Evolutionary conservation across 2,797 vertebrate genomes (phyloP), one percentile per base, ranked within the genome.

Genomic region (Coccyzus lansbergi): DNA sequence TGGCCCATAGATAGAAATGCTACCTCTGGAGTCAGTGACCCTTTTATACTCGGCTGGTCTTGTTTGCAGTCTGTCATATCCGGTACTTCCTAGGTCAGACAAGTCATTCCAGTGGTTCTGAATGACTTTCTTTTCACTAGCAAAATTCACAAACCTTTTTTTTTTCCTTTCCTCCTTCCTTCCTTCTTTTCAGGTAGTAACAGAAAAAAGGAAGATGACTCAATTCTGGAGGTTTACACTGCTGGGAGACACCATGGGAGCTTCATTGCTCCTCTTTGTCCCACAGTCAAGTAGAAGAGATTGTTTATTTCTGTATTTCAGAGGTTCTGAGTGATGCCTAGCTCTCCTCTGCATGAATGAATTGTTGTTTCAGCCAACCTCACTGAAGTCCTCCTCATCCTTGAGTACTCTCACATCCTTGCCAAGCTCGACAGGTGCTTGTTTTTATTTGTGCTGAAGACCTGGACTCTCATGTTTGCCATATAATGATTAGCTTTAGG

Each of bases 61-160:
- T 86, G 92, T 90, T 94, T 96, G 80, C 90, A 72, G 63, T 67
- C 78, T 96, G 90, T 92, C 53, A 46, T 68, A 90, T 80, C 59
- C 88, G 74, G 49, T 92, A 59, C 83, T 79, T 91, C 83, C 78
- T 56, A 25, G 64, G 71, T 92, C 71, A 74, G 81, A 62, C 34
- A 65, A 86, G 83, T 86, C 71, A 64, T n/a, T 77, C 81, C 64
- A 71, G 22, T 90, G 60, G 33, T 53, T 94, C 74, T 92, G 69
- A 79, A 70, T 59, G 82, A 42, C 40, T 70, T 84, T 76, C 17
- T 84, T 31, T 38, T 70, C 60, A 25, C 86, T 82, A 14, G 86
- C 63, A 79, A 46, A 75, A 76, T 86, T 91, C 58, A 48, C 69
- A 38, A 11, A 48, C 25, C 2, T 17, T 31, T 28, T 19, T 22